phyloP scores from a whole-genome alignment of 2,888 invertebrate genomes.

The Argyra leucocephala region DNA sequence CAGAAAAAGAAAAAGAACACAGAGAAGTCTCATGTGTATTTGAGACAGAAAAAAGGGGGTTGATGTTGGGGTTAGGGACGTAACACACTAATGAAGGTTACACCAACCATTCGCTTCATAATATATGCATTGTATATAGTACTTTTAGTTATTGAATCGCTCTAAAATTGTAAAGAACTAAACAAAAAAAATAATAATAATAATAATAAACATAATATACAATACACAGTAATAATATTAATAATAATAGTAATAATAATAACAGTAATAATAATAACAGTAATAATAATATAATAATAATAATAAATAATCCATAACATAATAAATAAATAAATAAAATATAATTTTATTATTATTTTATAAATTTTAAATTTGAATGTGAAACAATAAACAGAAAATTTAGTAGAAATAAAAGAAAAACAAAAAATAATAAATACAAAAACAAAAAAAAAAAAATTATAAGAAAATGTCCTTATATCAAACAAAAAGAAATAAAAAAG shows the following conservation, averaged over 20 bases:
- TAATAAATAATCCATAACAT: background rate
- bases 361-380: background rate
- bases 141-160: conserved; percentile 35
- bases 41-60: conserved; percentile 12
- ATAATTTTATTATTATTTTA: background rate
- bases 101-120: conserved; percentile 26
- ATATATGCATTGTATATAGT: conserved; percentile 33
- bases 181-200: conserved; percentile 21
- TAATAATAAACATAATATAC: background rate
- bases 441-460: too few relatives aligned
- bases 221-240: background rate
- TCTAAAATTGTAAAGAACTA: conserved; percentile 35
- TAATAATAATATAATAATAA: conserved; percentile 7
- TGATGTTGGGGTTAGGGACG: conserved; percentile 10
- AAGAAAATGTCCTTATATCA: too few relatives aligned
- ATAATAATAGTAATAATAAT: background rate
- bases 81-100: conserved; percentile 9
- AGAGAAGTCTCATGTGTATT: background rate
- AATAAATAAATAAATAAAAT: background rate
- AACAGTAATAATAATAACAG: background rate
- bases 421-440: background rate
- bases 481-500: too few relatives aligned
- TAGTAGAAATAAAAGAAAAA: background rate
- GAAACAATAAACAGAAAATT: background rate
- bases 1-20: background rate